Evolutionary conservation across 2,888 invertebrate species (phyloP).

Genomic region (Xiphydria camelus): DNA sequence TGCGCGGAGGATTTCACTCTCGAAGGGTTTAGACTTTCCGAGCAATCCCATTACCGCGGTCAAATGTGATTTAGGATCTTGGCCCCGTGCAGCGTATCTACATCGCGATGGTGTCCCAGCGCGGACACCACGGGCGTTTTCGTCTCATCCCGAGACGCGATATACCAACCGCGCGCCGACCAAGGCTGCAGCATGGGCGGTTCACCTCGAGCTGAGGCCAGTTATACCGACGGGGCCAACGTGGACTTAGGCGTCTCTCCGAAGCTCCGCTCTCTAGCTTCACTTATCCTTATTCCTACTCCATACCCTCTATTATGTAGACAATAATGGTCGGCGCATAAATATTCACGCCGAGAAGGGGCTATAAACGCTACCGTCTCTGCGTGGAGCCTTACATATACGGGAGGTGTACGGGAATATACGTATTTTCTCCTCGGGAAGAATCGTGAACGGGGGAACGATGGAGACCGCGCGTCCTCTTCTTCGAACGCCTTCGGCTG

Average conservation of each 20-base stretch:
- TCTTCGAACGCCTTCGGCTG: neutral
- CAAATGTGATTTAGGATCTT: conserved; percentile 54
- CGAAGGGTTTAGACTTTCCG: conserved; percentile 35
- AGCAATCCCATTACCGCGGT: conserved; percentile 46
- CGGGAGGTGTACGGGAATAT: too few species aligned
- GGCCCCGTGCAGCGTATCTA: conserved; percentile 24
- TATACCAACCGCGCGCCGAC: conserved; percentile 1
- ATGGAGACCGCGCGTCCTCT: neutral
- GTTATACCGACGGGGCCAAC: too few species aligned
- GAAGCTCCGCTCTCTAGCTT: conserved; percentile 12
- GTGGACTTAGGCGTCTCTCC: conserved; percentile 8
- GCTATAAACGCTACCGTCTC: conserved; percentile 54
- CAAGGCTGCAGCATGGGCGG: neutral
- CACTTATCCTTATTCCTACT: conserved; percentile 35
- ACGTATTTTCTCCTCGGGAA: neutral
- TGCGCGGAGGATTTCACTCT: conserved; percentile 34
- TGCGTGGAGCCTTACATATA: conserved; percentile 19
- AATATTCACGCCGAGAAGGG: conserved; percentile 54
- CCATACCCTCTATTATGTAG: conserved; percentile 49
- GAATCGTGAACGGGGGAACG: neutral
- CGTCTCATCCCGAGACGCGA: conserved; percentile 4
- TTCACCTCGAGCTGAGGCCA: too few species aligned
- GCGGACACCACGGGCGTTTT: conserved; percentile 7
- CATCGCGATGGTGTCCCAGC: conserved; percentile 5
- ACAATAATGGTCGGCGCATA: conserved; percentile 53